These are phyloP conservation scores for Platanista minor DNA, from an alignment of 2,113 vertebrate genomes.

Conservation along the genomic window DNA sequence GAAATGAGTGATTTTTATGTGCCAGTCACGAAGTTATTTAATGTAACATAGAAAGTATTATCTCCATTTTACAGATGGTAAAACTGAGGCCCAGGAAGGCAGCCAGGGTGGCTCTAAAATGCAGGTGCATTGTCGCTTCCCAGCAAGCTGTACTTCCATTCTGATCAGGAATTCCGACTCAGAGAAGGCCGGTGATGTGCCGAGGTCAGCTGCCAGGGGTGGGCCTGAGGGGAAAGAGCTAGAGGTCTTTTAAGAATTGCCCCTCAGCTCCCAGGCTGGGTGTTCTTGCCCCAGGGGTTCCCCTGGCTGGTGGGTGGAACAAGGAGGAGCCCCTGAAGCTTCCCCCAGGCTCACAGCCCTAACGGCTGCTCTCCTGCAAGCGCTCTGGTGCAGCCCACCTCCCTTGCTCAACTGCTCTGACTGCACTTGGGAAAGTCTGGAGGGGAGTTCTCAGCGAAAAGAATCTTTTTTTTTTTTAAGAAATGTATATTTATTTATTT, in stretches of 20 bases:
- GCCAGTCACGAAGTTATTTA: fast-evolving
- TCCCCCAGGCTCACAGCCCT: background rate
- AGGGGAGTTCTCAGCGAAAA: background rate
- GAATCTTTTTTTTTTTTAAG: background rate
- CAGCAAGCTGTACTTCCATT: too few species aligned
- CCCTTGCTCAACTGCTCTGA: fast-evolving
- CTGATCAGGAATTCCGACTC: too few species aligned
- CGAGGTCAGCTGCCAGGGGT: background rate
- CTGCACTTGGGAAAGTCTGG: background rate
- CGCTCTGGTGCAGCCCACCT: background rate
- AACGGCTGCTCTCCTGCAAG: background rate
- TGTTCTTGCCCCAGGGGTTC: background rate
- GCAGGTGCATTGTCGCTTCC: fast-evolving
- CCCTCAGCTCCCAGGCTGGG: background rate
- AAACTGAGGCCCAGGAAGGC: background rate
- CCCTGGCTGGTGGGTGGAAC: background rate
- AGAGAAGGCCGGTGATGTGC: background rate
- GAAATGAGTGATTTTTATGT: background rate
- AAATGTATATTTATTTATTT: background rate
- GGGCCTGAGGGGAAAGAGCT: background rate
- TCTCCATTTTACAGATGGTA: background rate
- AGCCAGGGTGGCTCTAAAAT: background rate
- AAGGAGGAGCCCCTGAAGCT: background rate
- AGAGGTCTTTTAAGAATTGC: background rate
- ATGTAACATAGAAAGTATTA: background rate